Base-by-base conservation (phyloP, 2,797 vertebrate genomes). In the Syngnathus rostellatus region DNA sequence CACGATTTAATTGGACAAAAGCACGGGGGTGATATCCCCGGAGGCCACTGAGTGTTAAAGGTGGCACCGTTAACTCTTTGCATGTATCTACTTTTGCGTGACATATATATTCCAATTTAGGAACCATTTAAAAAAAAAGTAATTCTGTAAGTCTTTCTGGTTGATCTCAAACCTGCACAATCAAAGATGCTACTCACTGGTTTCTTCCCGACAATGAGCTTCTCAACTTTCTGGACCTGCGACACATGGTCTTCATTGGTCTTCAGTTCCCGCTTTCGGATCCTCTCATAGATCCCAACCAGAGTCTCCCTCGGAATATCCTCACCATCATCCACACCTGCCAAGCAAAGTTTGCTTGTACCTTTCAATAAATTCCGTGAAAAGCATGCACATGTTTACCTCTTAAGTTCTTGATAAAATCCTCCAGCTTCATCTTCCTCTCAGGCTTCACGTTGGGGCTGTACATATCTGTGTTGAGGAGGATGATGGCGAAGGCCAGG, bases 381-480 rank as follows among this genome's bases (percentile, higher is more conserved):
- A 6, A 6, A 38, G 17, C 41, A 5, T 21, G 10, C 38, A 10
- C 21, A 41, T 61, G 40, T 76, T 89, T 81, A 98, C 97, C 96
- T 91, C 97, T 89, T 64, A 99, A 90, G 77, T 99, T 99, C 89
- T 97, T 99, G 81, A 99, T 90, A 69, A 99, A 99, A 80, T 99
- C 97, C 81, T 99, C 96, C 14, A 98, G 87, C 82, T 98, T 98
- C 97, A 99, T 99, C 84, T 99, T 99, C 68, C 97, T 93, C 86
- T 99, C 96, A 0, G 94, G 93, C 77, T 99, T 99, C 80, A 99
- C 97, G 1, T 95, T 99, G 76, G 97, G 97, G 81, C 97, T 99
- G 90, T 99, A 99, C 97, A 99, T 99, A 86, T 99, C 97, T 0
- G 97, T 99, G 90, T 98, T 99, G 85, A 99, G 91, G 76, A 99